Evolutionary conservation across 1,140 invertebrate species (phyloP).

Genomic region (Cydia strobilella): DNA sequence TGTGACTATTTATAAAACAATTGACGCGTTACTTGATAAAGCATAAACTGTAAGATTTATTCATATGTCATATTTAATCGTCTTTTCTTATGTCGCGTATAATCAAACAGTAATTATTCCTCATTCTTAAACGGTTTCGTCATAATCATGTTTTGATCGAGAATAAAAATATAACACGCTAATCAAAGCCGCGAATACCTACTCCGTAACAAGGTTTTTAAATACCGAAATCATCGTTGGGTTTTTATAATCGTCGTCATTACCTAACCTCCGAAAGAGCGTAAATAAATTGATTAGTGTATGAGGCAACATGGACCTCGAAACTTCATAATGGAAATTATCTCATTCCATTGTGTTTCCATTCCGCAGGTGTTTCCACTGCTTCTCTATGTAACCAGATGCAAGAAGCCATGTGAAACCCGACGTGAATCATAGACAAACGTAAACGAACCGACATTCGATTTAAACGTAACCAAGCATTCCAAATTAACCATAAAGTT

Average conservation of each 20-base stretch:
- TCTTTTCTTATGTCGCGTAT: neutral
- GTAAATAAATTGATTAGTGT: slow-evolving; percentile 51
- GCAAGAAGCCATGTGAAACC: slow-evolving; percentile 61
- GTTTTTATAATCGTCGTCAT: slow-evolving; percentile 43
- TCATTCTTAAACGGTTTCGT: slow-evolving; percentile 12
- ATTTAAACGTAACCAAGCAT: slow-evolving; percentile 51
- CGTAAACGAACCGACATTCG: slow-evolving; percentile 50
- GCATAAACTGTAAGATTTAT: neutral
- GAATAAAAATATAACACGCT: slow-evolving; percentile 29
- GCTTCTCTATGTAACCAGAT: slow-evolving; percentile 68
- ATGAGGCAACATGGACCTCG: slow-evolving; percentile 52
- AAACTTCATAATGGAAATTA: slow-evolving; percentile 56
- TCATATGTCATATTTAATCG: neutral
- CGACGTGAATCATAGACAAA: slow-evolving; percentile 51
- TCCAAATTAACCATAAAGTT: slow-evolving; percentile 69
- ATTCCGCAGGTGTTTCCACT: slow-evolving; percentile 57
- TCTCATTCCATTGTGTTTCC: slow-evolving; percentile 49
- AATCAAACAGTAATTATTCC: slow-evolving; percentile 13
- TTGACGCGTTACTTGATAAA: no score
- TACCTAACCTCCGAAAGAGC: slow-evolving; percentile 51
- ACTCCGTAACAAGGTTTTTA: slow-evolving; percentile 43
- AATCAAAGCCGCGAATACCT: slow-evolving; percentile 38
- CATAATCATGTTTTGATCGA: slow-evolving; percentile 28
- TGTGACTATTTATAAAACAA: no score
- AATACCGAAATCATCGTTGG: slow-evolving; percentile 54